These are phyloP conservation scores for Tyria jacobaeae DNA, from an alignment of 2,888 invertebrate genomes.

Conservation along the genomic window DNA sequence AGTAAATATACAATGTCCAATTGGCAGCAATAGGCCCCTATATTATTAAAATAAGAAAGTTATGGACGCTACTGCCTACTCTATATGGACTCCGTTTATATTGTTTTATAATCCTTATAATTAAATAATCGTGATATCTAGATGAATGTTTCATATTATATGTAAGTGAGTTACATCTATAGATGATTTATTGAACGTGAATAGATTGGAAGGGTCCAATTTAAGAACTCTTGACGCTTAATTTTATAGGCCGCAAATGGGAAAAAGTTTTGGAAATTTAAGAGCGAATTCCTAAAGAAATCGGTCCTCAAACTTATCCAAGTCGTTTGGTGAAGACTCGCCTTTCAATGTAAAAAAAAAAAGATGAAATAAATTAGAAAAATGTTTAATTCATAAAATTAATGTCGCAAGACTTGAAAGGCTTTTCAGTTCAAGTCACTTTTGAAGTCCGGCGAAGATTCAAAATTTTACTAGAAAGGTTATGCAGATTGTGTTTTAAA, in stretches of 20 bases:
- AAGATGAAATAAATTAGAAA: constrained; percentile 52
- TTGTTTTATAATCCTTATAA: too few relatives aligned
- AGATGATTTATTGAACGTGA: constrained; percentile 29
- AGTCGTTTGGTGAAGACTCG: constrained; percentile 19
- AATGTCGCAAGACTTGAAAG: constrained; percentile 53
- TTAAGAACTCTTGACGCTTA: constrained; percentile 21
- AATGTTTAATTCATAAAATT: constrained; percentile 65
- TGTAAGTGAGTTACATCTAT: constrained; percentile 18
- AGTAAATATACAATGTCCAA: too few relatives aligned
- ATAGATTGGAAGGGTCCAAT: constrained; percentile 33
- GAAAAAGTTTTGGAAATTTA: constrained; percentile 34
- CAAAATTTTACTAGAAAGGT: constrained; percentile 37
- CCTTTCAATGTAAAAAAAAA: constrained; percentile 25
- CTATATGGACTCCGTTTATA: too few relatives aligned
- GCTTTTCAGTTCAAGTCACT: constrained; percentile 53
- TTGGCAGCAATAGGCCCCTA: too few relatives aligned
- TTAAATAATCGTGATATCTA: too few relatives aligned
- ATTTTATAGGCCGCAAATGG: constrained; percentile 40
- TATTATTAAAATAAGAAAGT: too few relatives aligned
- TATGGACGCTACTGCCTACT: too few relatives aligned
- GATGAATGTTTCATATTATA: too few relatives aligned
- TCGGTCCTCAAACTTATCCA: constrained; percentile 27
- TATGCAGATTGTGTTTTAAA: constrained; percentile 13
- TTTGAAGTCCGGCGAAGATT: constrained; percentile 42
- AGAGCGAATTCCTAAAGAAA: constrained; percentile 35